Base-by-base conservation (phyloP, 2,113 vertebrate species). In the Eublepharis macularius region DNA sequence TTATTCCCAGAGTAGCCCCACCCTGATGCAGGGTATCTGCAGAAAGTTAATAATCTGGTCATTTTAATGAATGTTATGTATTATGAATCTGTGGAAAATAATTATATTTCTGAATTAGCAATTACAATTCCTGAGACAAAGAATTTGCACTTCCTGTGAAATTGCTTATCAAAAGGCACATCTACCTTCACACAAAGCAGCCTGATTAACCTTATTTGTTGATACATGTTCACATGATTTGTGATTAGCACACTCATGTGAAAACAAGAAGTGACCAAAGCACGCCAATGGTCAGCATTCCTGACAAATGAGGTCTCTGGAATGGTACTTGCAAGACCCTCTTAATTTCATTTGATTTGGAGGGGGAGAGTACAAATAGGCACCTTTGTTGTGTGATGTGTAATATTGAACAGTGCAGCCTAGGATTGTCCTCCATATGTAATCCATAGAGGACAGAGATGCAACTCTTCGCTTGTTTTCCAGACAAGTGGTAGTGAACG, bases 51-150 rank as follows among this genome's bases (percentile, higher is more conserved):
- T 73, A 80, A 49, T 85, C 32, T 47, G 68, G n/a, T 54, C 47
- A 49, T 86, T 86, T 73, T 80, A 86, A 86, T 80, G 24, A 72
- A 73, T 9, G 29, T 73, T 85, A 72, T 85, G 16, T 21, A 49
- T 70, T 47, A 45, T 74, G 36, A 29, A 24, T 36, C 24, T 65
- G n/a, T 85, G 39, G 41, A 54, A 70, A 72, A 80, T 80, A 14
- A 34, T 73, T 65, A 36, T 63, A 60, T 63, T 43, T 74, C 54
- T 45, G 39, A 41, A 41, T 45, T 83, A 74, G 70, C 81, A n/a
- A 24, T 63, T 74, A 12, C 26, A 43, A n/a, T 72, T 72, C 34
- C 57, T 43, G 69, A 82, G 43, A 39, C 51, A 63, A 63, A 74
- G 49, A 63, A 63, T 45, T 29, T 74, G 39, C 26, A 74, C 4